Conservation (phyloP, 2,797 vertebrate species). For the Peromyscus nudipes region DNA sequence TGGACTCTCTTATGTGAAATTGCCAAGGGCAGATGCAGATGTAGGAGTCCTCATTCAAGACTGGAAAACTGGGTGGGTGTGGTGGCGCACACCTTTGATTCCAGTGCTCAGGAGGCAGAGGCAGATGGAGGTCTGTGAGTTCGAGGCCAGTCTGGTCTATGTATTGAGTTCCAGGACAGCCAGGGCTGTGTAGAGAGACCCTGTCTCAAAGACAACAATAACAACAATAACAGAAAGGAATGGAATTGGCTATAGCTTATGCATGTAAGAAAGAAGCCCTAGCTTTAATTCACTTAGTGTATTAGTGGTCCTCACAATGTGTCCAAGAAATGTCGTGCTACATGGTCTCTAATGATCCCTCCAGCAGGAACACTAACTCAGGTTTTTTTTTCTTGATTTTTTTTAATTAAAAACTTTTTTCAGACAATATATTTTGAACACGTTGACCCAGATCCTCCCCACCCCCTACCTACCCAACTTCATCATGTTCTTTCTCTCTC, state of each 20-base stretch:
- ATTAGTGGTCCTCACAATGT: background rate
- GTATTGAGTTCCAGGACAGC: background rate
- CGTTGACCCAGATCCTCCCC: background rate
- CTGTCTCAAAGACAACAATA: background rate
- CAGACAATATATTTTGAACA: background rate
- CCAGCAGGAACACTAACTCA: conserved; percentile 35
- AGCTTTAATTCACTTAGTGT: conserved; percentile 31
- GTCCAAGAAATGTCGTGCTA: background rate
- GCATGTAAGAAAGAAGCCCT: background rate
- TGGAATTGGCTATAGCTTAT: too few relatives aligned
- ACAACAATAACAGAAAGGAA: too few relatives aligned
- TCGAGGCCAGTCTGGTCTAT: background rate
- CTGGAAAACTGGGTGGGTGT: background rate
- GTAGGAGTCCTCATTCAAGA: background rate
- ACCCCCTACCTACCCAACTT: background rate
- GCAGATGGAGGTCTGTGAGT: background rate
- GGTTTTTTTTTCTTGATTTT: background rate
- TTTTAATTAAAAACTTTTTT: background rate
- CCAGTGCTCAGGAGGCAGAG: background rate
- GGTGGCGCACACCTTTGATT: background rate
- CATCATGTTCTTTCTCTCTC: background rate
- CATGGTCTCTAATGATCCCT: background rate
- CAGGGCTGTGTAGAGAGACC: background rate
- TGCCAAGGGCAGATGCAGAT: conserved; percentile 40
- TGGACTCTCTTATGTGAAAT: background rate